Percentiles rank a stretch among this genome's conserved stretches.
Evolutionary conservation across 2,113 vertebrate genomes (phyloP).

Genomic region (Cryptotis parvus): DNA sequence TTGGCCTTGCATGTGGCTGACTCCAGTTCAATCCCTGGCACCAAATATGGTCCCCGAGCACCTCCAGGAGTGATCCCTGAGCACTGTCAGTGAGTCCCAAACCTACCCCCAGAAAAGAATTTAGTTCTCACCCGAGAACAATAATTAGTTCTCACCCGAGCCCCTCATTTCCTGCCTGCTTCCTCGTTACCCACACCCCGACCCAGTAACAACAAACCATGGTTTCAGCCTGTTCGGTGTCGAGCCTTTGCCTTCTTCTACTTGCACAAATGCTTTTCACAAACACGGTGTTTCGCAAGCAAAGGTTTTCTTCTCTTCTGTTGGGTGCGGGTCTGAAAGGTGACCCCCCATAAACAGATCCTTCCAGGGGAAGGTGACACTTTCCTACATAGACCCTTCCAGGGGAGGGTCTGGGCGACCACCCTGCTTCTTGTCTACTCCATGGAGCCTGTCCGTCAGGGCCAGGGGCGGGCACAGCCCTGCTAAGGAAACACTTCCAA

Average conservation of each 20-base stretch:
- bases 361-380: background rate
- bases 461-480: fast-evolving
- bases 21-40: too few relatives aligned
- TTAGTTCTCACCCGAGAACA: background rate
- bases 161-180: background rate
- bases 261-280: background rate
- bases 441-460: fast-evolving
- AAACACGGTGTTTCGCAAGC: background rate
- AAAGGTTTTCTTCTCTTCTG: background rate
- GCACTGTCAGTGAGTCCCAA: too few relatives aligned
- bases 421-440: background rate
- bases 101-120: background rate
- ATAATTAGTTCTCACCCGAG: background rate
- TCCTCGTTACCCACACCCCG: background rate
- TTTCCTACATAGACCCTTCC: background rate
- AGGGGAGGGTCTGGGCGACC: background rate
- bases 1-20: too few relatives aligned
- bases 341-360: background rate
- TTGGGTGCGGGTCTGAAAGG: background rate
- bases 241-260: background rate
- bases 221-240: background rate
- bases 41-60: too few relatives aligned
- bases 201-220: background rate
- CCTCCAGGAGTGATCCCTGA: too few relatives aligned
- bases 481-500: too few relatives aligned